These are phyloP conservation scores for Melanerpes formicivorus DNA, from an alignment of 2,113 vertebrate species.

Conservation along the genomic window DNA sequence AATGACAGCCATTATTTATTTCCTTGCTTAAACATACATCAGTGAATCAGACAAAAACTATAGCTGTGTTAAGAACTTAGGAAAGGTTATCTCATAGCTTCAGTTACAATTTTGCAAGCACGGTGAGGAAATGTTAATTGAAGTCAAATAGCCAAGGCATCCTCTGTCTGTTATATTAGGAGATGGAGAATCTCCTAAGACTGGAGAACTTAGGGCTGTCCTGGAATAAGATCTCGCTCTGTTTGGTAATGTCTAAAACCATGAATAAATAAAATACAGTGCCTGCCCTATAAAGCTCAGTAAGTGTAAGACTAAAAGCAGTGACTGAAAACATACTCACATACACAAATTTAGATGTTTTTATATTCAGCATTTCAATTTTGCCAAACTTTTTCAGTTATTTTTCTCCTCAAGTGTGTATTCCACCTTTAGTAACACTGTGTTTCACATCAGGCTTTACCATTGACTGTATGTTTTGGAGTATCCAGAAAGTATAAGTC, in stretches of 20 bases:
- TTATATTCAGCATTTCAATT: not conserved
- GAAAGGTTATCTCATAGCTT: not conserved
- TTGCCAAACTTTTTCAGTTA: not conserved
- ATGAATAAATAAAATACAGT: not conserved
- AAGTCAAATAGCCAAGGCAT: not conserved
- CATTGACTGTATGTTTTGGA: not conserved
- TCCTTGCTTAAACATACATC: not conserved
- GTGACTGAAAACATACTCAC: not conserved
- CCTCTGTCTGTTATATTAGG: not conserved
- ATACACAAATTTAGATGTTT: not conserved
- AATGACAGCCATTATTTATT: not conserved
- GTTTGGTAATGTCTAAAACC: not conserved
- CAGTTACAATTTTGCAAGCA: not conserved
- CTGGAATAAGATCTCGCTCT: not conserved
- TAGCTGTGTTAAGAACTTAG: not conserved
- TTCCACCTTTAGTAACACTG: not conserved
- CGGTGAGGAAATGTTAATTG: not conserved
- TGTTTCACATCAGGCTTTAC: not conserved
- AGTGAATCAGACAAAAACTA: not conserved
- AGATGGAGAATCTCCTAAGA: not conserved
- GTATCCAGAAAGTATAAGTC: not conserved
- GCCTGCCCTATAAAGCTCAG: not conserved
- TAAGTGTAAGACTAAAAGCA: not conserved
- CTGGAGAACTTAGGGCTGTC: not conserved
- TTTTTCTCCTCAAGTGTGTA: not conserved